A percentile compares a stretch with the other conserved stretches of the same genome.
Evolutionary conservation across 2,888 invertebrate species (phyloP).

Genomic region (Heliconius cydno): DNA sequence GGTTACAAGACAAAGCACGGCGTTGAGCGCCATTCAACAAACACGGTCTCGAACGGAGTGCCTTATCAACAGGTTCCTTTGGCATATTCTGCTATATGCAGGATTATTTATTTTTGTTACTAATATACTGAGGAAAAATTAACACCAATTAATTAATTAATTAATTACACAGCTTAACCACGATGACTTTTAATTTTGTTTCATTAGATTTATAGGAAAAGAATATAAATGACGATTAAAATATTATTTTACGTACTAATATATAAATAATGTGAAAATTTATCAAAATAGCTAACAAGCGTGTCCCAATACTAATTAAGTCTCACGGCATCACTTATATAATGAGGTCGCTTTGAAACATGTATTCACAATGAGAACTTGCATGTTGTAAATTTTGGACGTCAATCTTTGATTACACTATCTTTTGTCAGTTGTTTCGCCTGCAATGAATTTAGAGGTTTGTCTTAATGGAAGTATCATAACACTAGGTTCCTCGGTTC

Average conservation of each 20-base stretch:
- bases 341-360: conserved; percentile 9
- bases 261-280: background rate
- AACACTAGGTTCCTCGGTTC: too few species aligned
- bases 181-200: too few species aligned
- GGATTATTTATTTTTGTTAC: too few species aligned
- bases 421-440: background rate
- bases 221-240: background rate
- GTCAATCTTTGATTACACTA: conserved; percentile 16
- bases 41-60: too few species aligned
- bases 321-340: conserved; percentile 21
- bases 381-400: conserved; percentile 10
- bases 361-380: conserved; percentile 1
- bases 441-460: background rate
- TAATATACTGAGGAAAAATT: too few species aligned
- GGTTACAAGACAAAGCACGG: background rate
- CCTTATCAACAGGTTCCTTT: too few species aligned
- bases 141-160: too few species aligned
- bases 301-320: conserved; percentile 19
- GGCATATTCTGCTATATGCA: too few species aligned
- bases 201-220: background rate
- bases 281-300: conserved; percentile 13
- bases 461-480: too few species aligned
- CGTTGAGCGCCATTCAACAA: background rate
- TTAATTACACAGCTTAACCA: too few species aligned
- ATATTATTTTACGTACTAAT: background rate